Conservation (phyloP, 2,113 vertebrate species). For the Silurus meridionalis region DNA sequence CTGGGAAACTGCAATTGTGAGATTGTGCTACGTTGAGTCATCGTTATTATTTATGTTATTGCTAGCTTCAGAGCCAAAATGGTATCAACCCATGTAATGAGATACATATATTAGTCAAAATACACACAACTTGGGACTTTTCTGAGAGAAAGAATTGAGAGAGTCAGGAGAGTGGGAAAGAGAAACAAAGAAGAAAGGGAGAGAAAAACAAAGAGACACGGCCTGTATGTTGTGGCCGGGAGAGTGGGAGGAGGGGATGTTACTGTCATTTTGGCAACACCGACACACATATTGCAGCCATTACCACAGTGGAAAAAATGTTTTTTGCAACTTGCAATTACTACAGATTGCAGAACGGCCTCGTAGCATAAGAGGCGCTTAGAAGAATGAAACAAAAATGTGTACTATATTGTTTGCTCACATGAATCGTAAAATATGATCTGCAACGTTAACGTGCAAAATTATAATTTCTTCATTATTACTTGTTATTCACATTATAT, state of each 20-base stretch:
- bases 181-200: background rate
- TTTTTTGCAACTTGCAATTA: slow-evolving; percentile 85
- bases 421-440: background rate
- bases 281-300: slow-evolving; percentile 79
- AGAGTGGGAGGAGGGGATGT: slow-evolving; percentile 59
- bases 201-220: slow-evolving; percentile 12
- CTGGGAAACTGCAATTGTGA: slow-evolving; percentile 11
- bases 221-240: slow-evolving; percentile 53
- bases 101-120: slow-evolving; percentile 31
- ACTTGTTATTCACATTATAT: slow-evolving; percentile 21
- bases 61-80: slow-evolving; percentile 17
- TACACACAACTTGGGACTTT: slow-evolving; percentile 22
- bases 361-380: slow-evolving; percentile 75
- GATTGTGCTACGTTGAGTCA: background rate
- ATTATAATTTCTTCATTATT: background rate
- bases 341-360: slow-evolving; percentile 80
- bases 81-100: slow-evolving; percentile 16
- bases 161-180: slow-evolving; percentile 48
- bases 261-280: slow-evolving; percentile 78
- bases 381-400: slow-evolving; percentile 67
- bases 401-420: background rate
- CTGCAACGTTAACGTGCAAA: background rate
- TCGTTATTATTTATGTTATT: slow-evolving; percentile 23
- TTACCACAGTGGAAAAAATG: slow-evolving; percentile 78
- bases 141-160: slow-evolving; percentile 50